Evolutionary conservation across 2,888 invertebrate species (phyloP), one percentile per base, ranked within the genome.

Genomic region (Cataglyphis cursor): DNA sequence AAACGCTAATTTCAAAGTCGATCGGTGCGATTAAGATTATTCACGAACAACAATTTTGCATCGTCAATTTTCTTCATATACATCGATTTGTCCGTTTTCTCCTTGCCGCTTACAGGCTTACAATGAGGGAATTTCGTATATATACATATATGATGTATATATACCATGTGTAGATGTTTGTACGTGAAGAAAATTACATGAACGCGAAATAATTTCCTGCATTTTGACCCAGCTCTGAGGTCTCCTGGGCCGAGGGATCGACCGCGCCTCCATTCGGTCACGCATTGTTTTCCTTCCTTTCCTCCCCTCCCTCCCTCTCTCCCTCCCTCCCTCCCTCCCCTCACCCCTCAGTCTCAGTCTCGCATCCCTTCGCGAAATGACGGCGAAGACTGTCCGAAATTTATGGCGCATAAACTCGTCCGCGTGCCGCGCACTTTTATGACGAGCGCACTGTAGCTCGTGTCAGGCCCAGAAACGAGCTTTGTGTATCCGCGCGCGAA

Each of bases 341-440:
- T 4, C 15, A 15, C 15, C 24, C 3, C 78, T 24, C 66, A 8
- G 2, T 2, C 28, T 28, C 28, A 28, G 28, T 28, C 28, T 21
- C 28, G 73, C 28, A 1, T 66, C 35, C 38, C 38, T 65, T 54
- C 65, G 28, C 54, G 54, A 65, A 35, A 6, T 81, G 82, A 86
- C 86, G 90, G 91, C 89, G 91, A 91, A 92, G 92, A 87, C 90
- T 89, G 91, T 88, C 91, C 91, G 90, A 93, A 78, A 93, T 94
- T 94, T 94, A 94, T 94, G 91, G 92, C 90, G 88, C 93, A 93
- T 94, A 94, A 94, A 94, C 91, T 92, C 92, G 90, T 66, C 89
- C 90, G 84, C 84, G 87, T 86, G 57, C 38, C 90, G 88, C 85
- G 85, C 87, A 87, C 86, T 91, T 90, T 91, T 90, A 90, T 88